phyloP scores from a whole-genome alignment of 2,113 vertebrate genomes.

The Lagopus leucura region DNA sequence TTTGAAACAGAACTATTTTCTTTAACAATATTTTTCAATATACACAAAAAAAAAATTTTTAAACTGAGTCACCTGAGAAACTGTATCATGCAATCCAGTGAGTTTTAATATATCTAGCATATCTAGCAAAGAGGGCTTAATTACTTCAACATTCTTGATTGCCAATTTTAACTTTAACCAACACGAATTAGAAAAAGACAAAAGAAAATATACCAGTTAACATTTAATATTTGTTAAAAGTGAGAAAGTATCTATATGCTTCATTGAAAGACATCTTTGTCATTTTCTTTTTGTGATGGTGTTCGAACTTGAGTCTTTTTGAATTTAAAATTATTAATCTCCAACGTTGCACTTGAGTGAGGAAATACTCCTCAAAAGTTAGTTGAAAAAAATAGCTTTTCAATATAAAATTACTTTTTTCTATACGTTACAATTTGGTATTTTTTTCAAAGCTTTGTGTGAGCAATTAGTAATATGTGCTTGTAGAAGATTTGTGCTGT shows the following conservation, averaged over 20 bases:
- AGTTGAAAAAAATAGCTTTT: not conserved
- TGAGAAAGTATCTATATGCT: not conserved
- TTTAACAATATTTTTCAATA: not conserved
- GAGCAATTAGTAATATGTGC: not conserved
- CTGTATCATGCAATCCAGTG: not conserved
- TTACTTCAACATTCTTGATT: not conserved
- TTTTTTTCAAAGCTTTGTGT: not conserved
- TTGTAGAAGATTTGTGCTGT: not conserved
- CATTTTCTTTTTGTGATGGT: not conserved
- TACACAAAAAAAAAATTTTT: not conserved
- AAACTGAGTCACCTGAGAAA: not conserved
- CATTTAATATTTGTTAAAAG: not conserved
- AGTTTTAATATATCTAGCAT: not conserved
- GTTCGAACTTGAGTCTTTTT: not conserved
- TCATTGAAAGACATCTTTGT: not conserved
- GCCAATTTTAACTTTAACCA: not conserved
- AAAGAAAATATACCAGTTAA: not conserved
- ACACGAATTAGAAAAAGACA: not conserved
- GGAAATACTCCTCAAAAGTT: not conserved
- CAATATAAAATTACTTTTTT: not conserved
- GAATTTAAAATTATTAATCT: not conserved
- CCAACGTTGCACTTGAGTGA: not conserved
- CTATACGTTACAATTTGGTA: not conserved
- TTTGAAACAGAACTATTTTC: too few relatives aligned
- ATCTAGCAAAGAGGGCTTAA: not conserved